Evolutionary conservation across 2,113 vertebrate genomes (phyloP), one percentile per base, ranked within the genome.

Genomic region (Bos javanicus): DNA sequence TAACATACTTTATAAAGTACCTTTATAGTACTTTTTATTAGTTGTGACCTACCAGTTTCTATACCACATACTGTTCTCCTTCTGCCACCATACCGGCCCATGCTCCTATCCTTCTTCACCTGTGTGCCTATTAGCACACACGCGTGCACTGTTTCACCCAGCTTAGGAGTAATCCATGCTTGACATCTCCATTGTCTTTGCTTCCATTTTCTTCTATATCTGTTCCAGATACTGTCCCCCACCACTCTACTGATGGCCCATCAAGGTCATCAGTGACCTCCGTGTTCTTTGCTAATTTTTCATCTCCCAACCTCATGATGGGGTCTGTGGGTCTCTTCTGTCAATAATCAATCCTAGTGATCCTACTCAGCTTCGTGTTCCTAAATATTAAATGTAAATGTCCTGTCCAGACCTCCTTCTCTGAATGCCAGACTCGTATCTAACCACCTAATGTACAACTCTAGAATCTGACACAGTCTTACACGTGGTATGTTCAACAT

Each of bases 61-160:
- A 1, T 3, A 10, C 6, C n/a, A 5, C 1, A 16, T 13, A 15
- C 48, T 7, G 5, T 11, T 78, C 25, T 36, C 36, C 23, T 39
- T 19, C 84, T 16, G 84, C 81, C 6, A 1, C 39, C 0, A 2
- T 2, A 56, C 30, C 80, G 2, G 17, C n/a, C 39, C 33, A 26
- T 0, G 12, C 36, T 76, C 26, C 43, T 5, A 6, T 12, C 50
- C 33, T 52, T 14, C 50, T 43, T 28, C 1, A 11, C 60, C 56
- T 81, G 67, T 7, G 7, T 0, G 21, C 23, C 81, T 17, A 21
- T 21, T 1, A 43, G 84, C 59, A 60, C 48, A 39, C 19, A 67
- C 5, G 52, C 57, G 4, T 0, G 3, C 5, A 4, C 10, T 28
- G 52, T 46, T 33, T 67, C 80, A 23, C 7, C 10, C 28, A 36